Evolutionary conservation across 1,140 invertebrate species (phyloP).

Genomic region (Drosophila lini): DNA sequence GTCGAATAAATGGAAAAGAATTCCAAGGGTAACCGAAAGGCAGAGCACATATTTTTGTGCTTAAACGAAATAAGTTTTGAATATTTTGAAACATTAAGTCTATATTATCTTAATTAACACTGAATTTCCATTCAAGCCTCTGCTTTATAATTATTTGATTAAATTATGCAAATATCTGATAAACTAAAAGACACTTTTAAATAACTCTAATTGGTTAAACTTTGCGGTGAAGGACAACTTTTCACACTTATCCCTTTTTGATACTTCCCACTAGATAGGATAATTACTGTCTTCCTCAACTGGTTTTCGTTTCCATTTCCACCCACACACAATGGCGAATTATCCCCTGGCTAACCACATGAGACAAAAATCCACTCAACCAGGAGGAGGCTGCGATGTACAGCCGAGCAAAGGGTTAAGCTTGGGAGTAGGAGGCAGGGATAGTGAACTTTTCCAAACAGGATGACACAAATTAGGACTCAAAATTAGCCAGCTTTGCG

Average conservation of each 20-base stretch:
- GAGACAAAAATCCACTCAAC: slow-evolving; percentile 40
- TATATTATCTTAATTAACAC: background rate
- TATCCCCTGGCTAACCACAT: slow-evolving; percentile 33
- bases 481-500: slow-evolving; percentile 74
- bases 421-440: background rate
- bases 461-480: slow-evolving; percentile 75
- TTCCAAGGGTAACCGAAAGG: background rate
- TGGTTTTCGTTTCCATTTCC: slow-evolving; percentile 29
- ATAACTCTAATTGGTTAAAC: background rate
- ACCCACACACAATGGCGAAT: slow-evolving; percentile 14
- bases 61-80: background rate
- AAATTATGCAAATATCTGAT: background rate
- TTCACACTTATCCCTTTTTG: background rate
- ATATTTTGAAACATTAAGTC: background rate
- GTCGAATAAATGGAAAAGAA: background rate
- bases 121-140: background rate
- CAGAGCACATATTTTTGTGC: background rate
- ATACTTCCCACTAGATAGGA: slow-evolving; percentile 24
- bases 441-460: slow-evolving; percentile 64
- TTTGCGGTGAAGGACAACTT: slow-evolving; percentile 2
- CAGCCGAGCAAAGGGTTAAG: background rate
- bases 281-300: slow-evolving; percentile 35
- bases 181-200: too few relatives aligned
- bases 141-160: background rate
- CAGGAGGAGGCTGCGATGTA: background rate